Evolutionary conservation across 2,888 invertebrate species (phyloP).

Genomic region (Holacanthella duospinosa): DNA sequence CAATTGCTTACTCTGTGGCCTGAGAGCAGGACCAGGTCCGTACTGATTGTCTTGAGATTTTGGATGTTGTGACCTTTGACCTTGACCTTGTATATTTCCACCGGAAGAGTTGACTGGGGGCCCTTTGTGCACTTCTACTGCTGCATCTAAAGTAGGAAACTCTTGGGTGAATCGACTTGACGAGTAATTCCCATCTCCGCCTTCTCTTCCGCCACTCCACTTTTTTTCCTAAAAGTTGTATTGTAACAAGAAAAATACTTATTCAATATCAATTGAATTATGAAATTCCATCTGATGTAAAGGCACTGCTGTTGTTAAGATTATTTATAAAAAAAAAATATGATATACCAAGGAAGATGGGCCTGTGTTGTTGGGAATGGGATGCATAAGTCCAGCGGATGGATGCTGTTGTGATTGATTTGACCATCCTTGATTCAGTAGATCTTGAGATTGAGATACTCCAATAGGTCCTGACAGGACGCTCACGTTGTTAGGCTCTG

Average conservation of each 20-base stretch:
- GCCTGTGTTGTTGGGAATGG: constrained; percentile 27
- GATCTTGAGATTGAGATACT: neutral
- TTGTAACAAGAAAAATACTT: neutral
- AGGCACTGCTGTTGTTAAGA: too few relatives aligned
- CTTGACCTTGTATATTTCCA: neutral
- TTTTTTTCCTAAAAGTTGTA: constrained; percentile 37
- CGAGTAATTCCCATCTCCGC: constrained; percentile 25
- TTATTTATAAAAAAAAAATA: neutral
- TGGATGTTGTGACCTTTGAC: constrained; percentile 23
- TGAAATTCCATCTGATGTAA: neutral
- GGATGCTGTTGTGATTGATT: constrained; percentile 9
- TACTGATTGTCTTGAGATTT: constrained; percentile 37
- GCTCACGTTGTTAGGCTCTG: too few relatives aligned
- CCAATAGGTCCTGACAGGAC: too few relatives aligned
- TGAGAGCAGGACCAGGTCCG: constrained; percentile 36
- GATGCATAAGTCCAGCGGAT: too few relatives aligned
- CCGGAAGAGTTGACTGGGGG: constrained; percentile 15
- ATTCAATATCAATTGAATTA: neutral
- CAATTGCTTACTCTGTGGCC: constrained; percentile 34
- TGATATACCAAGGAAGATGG: constrained; percentile 26
- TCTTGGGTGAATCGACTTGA: constrained; percentile 37
- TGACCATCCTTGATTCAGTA: neutral
- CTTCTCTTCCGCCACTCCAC: constrained; percentile 34
- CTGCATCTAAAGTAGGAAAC: constrained; percentile 28
- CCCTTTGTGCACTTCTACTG: constrained; percentile 15